These are phyloP conservation scores for Chrysopa pallens DNA, from an alignment of 1,140 invertebrate species.

Conservation along the genomic window DNA sequence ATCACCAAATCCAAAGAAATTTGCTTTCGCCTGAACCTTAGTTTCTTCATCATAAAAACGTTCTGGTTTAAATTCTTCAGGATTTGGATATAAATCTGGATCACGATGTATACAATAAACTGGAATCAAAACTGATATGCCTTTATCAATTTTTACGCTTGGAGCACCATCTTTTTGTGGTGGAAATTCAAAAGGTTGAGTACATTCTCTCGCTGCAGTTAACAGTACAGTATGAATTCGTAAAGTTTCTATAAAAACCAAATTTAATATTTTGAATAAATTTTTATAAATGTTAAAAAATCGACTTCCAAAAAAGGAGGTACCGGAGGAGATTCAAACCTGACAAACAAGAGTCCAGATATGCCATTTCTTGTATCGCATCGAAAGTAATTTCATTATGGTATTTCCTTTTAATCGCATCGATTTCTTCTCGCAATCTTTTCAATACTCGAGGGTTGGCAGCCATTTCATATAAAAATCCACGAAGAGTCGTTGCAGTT, in stretches of 20 bases:
- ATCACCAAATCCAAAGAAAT: conserved; percentile 30
- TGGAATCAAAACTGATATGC: conserved; percentile 17
- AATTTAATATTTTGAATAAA: neutral
- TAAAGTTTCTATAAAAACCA: conserved; percentile 17
- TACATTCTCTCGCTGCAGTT: conserved; percentile 12
- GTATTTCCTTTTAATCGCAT: conserved; percentile 20
- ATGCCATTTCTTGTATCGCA: conserved; percentile 29
- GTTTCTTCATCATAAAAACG: conserved; percentile 25
- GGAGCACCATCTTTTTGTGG: conserved; percentile 1
- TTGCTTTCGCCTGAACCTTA: conserved; percentile 13
- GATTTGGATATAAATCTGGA: conserved; percentile 28
- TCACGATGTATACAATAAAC: conserved; percentile 16
- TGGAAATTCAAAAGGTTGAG: conserved; percentile 13
- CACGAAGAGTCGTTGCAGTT: neutral
- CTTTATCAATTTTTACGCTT: conserved; percentile 7
- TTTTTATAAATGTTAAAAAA: no score
- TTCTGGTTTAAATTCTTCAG: conserved; percentile 35
- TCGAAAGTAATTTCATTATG: conserved; percentile 29
- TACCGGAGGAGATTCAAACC: no score
- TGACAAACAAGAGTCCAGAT: conserved; percentile 27
- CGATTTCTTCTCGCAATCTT: conserved; percentile 44
- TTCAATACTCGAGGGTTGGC: conserved; percentile 40
- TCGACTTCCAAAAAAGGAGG: no score
- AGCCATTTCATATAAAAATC: conserved; percentile 38
- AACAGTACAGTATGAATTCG: conserved; percentile 17